phyloP scores from a whole-genome alignment of 1,140 invertebrate species.

The Heliconius congener region DNA sequence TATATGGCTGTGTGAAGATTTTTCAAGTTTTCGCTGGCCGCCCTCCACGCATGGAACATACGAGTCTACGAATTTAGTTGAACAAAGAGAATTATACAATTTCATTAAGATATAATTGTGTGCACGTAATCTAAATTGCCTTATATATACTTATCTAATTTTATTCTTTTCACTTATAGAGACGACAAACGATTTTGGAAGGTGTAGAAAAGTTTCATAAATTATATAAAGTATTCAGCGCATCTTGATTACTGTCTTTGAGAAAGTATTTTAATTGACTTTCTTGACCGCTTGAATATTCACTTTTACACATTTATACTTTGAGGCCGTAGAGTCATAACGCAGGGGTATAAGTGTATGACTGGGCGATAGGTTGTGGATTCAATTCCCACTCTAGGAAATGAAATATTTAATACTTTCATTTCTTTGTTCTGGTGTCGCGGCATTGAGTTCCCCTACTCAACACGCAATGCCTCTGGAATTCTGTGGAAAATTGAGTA shows the following conservation, averaged over 20 bases:
- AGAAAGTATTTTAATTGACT: neutral
- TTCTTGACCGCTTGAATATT: neutral
- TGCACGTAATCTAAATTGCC: neutral
- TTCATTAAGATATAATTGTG: neutral
- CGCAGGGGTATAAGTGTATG: too few relatives aligned
- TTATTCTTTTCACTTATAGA: slow-evolving; percentile 10
- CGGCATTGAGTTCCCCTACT: too few relatives aligned
- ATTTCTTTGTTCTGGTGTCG: too few relatives aligned
- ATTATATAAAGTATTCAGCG: neutral
- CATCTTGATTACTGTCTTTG: neutral
- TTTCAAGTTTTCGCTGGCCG: neutral
- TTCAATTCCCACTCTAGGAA: too few relatives aligned
- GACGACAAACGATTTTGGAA: neutral
- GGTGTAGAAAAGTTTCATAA: neutral
- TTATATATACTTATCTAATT: neutral
- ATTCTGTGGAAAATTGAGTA: too few relatives aligned
- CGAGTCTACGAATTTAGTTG: neutral
- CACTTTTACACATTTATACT: neutral
- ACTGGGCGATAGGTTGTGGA: too few relatives aligned
- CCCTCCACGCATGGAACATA: neutral
- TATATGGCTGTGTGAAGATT: neutral
- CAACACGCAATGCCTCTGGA: too few relatives aligned
- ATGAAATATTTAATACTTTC: too few relatives aligned
- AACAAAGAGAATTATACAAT: neutral
- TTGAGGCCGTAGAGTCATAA: too few relatives aligned